phyloP scores from a whole-genome alignment of 2,113 vertebrate genomes.

The Oncorhynchus tshawytscha region DNA sequence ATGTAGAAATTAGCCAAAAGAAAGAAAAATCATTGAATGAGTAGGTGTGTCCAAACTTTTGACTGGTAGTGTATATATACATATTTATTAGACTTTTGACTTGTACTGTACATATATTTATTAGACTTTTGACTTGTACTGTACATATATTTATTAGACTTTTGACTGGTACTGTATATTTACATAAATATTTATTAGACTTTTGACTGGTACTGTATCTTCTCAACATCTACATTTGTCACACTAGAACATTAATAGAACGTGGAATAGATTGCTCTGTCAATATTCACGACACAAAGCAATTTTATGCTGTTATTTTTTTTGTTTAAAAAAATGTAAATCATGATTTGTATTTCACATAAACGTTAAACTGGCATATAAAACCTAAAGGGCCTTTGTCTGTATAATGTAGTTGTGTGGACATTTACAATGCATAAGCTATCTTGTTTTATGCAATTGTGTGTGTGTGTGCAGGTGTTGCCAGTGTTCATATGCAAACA shows the following conservation, averaged over 20 bases:
- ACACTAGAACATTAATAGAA: too few relatives aligned
- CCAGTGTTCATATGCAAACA: slow-evolving; percentile 15
- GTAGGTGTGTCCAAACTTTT: too few relatives aligned
- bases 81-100: too few relatives aligned
- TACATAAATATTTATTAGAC: too few relatives aligned
- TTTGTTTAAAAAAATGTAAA: too few relatives aligned
- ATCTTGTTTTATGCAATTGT: slow-evolving; percentile 18
- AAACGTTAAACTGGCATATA: not conserved
- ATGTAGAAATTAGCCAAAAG: too few relatives aligned
- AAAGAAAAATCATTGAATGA: too few relatives aligned
- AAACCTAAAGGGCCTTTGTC: slow-evolving; percentile 18
- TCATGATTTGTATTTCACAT: slow-evolving; percentile 2
- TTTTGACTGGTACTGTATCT: not conserved
- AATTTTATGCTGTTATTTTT: not conserved
- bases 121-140: too few relatives aligned
- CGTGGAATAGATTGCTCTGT: slow-evolving; percentile 17
- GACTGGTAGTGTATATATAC: too few relatives aligned
- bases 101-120: too few relatives aligned
- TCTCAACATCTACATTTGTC: not conserved
- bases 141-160: too few relatives aligned
- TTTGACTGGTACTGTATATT: too few relatives aligned
- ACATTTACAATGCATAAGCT: slow-evolving; percentile 28
- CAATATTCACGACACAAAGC: not conserved
- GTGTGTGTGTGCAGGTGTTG: slow-evolving; percentile 26
- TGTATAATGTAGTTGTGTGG: slow-evolving; percentile 33